These are phyloP conservation scores for Mareca penelope DNA, from an alignment of 2,797 vertebrate species.

Conservation along the genomic window DNA sequence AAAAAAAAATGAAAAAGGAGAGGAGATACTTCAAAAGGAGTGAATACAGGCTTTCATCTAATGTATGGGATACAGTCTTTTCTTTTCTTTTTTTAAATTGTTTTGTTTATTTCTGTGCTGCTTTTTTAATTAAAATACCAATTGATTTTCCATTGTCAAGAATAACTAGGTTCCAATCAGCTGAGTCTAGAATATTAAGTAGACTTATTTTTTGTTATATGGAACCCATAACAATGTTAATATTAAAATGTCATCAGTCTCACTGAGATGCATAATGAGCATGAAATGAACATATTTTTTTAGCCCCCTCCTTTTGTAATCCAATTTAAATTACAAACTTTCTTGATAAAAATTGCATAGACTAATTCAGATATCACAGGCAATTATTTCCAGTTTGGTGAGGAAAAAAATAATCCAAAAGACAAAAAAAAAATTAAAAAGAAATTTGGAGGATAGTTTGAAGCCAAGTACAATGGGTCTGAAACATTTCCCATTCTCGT, in stretches of 20 bases:
- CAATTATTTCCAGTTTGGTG: constrained; percentile 47
- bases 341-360: constrained; percentile 56
- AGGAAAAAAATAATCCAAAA: neutral
- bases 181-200: constrained; percentile 48
- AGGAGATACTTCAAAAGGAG: neutral
- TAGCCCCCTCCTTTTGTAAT: constrained; percentile 10
- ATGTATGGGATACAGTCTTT: neutral
- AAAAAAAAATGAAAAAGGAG: neutral
- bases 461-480: rapidly evolving
- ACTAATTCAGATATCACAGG: constrained; percentile 50
- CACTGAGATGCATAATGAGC: constrained; percentile 55
- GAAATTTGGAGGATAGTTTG: neutral
- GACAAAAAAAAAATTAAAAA: neutral
- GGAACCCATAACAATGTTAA: constrained; percentile 52
- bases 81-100: neutral
- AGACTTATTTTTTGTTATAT: constrained; percentile 46
- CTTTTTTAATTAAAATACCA: constrained; percentile 52
- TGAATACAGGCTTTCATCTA: neutral
- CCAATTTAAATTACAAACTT: constrained; percentile 74
- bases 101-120: constrained; percentile 42
- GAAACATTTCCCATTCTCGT: neutral
- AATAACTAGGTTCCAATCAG: constrained; percentile 47
- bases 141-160: constrained; percentile 57
- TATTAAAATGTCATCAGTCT: constrained; percentile 72
- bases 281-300: constrained; percentile 64